Percentiles rank a stretch among this genome's conserved stretches.
Evolutionary conservation across 2,888 invertebrate species (phyloP).

Genomic region (Ischnura elegans): DNA sequence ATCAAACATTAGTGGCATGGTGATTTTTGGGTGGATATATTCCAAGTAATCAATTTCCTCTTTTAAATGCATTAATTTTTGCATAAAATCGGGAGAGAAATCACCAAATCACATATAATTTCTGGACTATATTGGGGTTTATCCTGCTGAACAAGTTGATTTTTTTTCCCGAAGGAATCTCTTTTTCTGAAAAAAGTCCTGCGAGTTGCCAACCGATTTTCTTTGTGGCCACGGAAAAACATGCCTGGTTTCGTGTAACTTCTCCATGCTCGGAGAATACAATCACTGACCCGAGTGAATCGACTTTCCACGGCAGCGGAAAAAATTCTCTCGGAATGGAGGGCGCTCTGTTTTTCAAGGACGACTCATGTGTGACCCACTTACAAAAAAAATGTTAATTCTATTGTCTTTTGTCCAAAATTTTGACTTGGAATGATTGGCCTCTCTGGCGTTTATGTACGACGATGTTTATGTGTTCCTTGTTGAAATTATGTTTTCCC

Average conservation of each 20-base stretch:
- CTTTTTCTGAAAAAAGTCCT: not conserved
- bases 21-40: too few species aligned
- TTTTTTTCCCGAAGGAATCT: not conserved
- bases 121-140: too few species aligned
- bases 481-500: not conserved
- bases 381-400: not conserved
- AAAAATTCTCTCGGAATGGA: conserved; percentile 9
- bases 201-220: not conserved
- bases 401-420: not conserved
- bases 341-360: conserved; percentile 21
- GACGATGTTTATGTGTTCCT: not conserved
- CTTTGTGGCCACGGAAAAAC: not conserved
- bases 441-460: not conserved
- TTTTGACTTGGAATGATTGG: not conserved
- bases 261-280: not conserved
- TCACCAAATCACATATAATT: too few species aligned
- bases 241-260: not conserved
- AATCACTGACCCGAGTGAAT: not conserved
- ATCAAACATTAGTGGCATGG: too few species aligned
- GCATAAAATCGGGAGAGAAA: too few species aligned
- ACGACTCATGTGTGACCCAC: not conserved
- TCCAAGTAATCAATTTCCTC: too few species aligned
- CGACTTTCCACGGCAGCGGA: not conserved
- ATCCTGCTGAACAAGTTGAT: too few species aligned
- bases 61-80: too few species aligned